Conservation (phyloP, 2,888 invertebrate genomes). For the Pammene aurita region DNA sequence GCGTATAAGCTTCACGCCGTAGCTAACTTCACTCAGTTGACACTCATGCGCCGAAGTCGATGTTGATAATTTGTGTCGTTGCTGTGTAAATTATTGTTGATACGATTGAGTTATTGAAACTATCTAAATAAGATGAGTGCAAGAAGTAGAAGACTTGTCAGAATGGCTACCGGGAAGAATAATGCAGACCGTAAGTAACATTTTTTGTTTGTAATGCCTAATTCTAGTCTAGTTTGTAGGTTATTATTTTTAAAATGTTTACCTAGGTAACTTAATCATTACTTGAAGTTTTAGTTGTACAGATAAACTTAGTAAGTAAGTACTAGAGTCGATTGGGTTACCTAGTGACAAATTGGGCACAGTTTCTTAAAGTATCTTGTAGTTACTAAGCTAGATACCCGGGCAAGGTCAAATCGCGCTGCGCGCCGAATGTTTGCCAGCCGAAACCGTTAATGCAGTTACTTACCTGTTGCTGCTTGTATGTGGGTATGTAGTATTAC, state of each 20-base stretch:
- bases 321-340: too few species aligned
- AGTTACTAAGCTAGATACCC: background rate
- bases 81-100: too few species aligned
- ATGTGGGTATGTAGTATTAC: background rate
- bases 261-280: background rate
- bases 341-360: too few species aligned
- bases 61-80: background rate
- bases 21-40: conserved; percentile 1
- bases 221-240: conserved; percentile 1
- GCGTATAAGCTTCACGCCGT: too few species aligned
- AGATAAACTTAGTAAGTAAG: too few species aligned
- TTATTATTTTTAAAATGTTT: background rate
- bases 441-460: too few species aligned
- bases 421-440: background rate
- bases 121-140: conserved; percentile 4
- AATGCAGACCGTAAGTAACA: conserved; percentile 8
- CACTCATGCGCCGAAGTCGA: background rate
- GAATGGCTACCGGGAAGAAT: conserved; percentile 1
- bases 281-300: too few species aligned
- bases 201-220: too few species aligned
- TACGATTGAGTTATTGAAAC: background rate
- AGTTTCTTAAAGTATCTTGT: too few species aligned
- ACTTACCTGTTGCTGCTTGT: background rate
- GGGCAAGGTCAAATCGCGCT: background rate
- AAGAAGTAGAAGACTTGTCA: conserved; percentile 11